phyloP scores from a whole-genome alignment of 2,113 vertebrate genomes.

The Malaclemys terrapin region DNA sequence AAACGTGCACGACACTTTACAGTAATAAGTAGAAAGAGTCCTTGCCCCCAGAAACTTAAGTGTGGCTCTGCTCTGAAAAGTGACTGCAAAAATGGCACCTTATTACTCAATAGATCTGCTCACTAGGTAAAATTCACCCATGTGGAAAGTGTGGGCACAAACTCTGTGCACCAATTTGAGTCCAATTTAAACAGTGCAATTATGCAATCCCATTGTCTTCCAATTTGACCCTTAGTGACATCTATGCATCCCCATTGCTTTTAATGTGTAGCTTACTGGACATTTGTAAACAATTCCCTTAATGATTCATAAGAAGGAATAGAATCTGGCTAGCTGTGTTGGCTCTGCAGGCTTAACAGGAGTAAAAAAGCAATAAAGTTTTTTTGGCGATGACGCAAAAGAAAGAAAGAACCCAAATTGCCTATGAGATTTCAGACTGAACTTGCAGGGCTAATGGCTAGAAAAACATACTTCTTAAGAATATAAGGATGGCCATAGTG shows the following conservation, averaged over 20 bases:
- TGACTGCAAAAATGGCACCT: not conserved
- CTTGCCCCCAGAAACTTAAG: not conserved
- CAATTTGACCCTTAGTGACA: not conserved
- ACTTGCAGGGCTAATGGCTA: not conserved
- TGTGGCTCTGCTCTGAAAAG: not conserved
- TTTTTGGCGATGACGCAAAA: not conserved
- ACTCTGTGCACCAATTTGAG: not conserved
- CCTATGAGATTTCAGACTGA: not conserved
- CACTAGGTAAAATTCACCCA: too few species aligned
- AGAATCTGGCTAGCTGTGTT: not conserved
- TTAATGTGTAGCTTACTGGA: not conserved
- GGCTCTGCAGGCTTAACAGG: not conserved
- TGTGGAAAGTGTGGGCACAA: not conserved
- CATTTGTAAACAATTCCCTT: not conserved
- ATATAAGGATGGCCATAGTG: not conserved
- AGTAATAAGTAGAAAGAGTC: not conserved
- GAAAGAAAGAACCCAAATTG: not conserved
- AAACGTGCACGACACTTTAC: not conserved
- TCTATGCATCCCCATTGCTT: not conserved
- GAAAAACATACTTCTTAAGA: not conserved
- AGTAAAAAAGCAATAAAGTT: not conserved
- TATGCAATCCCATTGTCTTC: not conserved
- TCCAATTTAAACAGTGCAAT: not conserved
- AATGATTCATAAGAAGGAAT: not conserved
- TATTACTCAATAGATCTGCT: not conserved